Evolutionary conservation across 2,113 vertebrate species (phyloP).

Genomic region (Genyomyrus donnyi): DNA sequence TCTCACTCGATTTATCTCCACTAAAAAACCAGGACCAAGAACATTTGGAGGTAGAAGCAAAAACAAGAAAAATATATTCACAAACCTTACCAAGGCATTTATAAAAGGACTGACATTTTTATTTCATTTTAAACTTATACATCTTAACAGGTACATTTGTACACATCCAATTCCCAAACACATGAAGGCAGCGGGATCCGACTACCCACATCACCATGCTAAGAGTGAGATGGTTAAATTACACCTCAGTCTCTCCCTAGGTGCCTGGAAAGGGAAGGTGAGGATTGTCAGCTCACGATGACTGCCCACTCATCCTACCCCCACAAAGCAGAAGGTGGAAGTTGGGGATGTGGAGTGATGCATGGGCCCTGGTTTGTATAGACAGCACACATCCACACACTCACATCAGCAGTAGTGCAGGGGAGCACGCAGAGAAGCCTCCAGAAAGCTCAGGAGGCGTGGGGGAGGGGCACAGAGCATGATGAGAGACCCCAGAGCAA

Average conservation of each 20-base stretch:
- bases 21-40: neutral
- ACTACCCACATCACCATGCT: constrained; percentile 44
- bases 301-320: neutral
- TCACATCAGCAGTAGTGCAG: neutral
- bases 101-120: constrained; percentile 50
- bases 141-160: constrained; percentile 51
- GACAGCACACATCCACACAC: constrained; percentile 33
- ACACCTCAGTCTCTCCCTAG: constrained; percentile 12
- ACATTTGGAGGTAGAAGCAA: neutral
- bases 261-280: neutral
- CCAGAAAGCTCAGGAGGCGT: neutral
- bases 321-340: neutral
- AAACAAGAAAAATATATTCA: neutral
- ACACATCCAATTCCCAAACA: constrained; percentile 47
- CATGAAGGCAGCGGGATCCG: constrained; percentile 41
- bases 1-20: neutral
- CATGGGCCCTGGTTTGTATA: neutral
- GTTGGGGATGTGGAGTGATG: neutral
- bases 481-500: neutral
- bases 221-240: constrained; percentile 50
- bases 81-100: neutral
- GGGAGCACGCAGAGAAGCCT: neutral
- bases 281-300: neutral
- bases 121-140: constrained; percentile 56
- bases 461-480: neutral